These are phyloP conservation scores for Syrphus vitripennis DNA, from an alignment of 2,888 invertebrate genomes.

Conservation along the genomic window DNA sequence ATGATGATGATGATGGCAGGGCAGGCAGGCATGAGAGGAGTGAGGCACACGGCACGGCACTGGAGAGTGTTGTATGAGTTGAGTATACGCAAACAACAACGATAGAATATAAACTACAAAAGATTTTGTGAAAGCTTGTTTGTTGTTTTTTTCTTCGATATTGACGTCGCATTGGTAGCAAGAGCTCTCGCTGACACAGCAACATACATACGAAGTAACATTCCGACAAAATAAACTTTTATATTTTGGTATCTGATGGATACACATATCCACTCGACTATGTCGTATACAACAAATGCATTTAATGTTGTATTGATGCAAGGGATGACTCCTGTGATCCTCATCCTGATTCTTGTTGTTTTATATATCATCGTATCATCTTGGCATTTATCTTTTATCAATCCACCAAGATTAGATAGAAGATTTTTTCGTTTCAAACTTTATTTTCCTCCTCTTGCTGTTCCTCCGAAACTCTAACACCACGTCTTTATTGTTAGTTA, in stretches of 20 bases:
- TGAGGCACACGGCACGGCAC: too few relatives aligned
- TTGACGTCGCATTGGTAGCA: conserved; percentile 48
- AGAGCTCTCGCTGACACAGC: conserved; percentile 17
- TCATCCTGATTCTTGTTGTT: background rate
- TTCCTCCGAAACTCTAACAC: background rate
- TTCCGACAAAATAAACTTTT: conserved; percentile 8
- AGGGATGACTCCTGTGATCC: background rate
- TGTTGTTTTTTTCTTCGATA: conserved; percentile 58
- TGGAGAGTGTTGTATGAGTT: conserved; percentile 69
- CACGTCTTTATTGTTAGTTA: background rate
- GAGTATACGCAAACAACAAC: conserved; percentile 59
- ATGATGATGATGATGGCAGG: background rate
- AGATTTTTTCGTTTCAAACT: background rate
- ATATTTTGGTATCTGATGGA: background rate
- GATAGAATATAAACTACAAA: conserved; percentile 42
- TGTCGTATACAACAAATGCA: background rate
- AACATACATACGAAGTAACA: conserved; percentile 11
- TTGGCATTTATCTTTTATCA: background rate
- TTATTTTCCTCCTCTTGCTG: background rate
- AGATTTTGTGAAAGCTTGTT: conserved; percentile 67
- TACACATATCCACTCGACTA: background rate
- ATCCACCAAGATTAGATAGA: background rate
- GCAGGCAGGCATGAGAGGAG: conserved; percentile 41
- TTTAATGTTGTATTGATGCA: background rate
- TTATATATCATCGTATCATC: background rate